Conservation (phyloP, 2,797 vertebrate species). For the Dicrostonyx torquatus region DNA sequence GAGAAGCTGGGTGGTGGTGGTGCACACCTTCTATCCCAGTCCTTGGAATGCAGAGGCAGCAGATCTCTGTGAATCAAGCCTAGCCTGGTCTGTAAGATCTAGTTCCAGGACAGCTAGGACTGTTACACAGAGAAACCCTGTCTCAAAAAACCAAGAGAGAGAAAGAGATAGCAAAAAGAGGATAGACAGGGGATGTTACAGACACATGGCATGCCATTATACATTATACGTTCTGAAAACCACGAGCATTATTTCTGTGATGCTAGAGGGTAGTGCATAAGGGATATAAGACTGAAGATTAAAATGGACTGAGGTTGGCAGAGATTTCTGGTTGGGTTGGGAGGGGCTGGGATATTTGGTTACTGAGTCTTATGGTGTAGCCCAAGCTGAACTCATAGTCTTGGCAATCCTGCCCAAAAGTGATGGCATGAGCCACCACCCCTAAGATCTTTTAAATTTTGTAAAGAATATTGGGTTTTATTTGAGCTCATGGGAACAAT, state of each 20-base stretch:
- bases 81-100: too few relatives aligned
- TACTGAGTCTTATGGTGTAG: neutral
- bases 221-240: neutral
- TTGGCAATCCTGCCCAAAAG: neutral
- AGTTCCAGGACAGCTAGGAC: too few relatives aligned
- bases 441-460: neutral
- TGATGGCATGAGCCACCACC: neutral
- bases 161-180: neutral
- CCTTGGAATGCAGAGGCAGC: too few relatives aligned
- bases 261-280: neutral
- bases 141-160: too few relatives aligned
- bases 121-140: too few relatives aligned
- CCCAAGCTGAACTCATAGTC: neutral
- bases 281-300: neutral
- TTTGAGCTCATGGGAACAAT: neutral
- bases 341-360: neutral
- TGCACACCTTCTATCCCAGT: too few relatives aligned
- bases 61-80: too few relatives aligned
- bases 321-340: neutral
- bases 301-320: conserved; percentile 3
- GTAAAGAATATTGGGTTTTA: conserved; percentile 32
- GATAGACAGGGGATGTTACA: neutral
- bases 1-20: neutral
- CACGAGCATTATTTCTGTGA: neutral
- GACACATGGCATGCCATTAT: neutral